Conservation (phyloP, 2,113 vertebrate genomes). For the Lucifuga dentata region DNA sequence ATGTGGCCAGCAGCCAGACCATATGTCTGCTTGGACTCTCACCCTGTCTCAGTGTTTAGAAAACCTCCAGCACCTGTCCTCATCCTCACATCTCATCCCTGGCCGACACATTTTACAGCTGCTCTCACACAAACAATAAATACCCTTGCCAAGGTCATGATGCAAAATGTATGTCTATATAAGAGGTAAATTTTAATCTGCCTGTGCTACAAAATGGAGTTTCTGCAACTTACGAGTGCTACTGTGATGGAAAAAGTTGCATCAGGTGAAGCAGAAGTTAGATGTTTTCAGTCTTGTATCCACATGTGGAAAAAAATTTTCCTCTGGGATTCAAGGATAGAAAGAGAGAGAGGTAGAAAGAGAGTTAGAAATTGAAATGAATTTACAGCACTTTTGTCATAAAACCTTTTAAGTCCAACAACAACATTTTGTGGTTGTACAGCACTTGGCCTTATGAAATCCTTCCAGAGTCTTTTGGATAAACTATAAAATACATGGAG, state of each 20-base stretch:
- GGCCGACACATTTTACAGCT: conserved; percentile 9
- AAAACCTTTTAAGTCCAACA: not conserved
- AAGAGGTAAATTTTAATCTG: conserved; percentile 8
- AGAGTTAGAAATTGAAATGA: not conserved
- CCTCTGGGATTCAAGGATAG: not conserved
- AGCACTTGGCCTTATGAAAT: conserved; percentile 2
- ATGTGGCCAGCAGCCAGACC: conserved; percentile 52
- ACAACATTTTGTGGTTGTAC: not conserved
- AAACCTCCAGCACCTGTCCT: conserved; percentile 52
- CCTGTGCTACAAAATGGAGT: conserved; percentile 3
- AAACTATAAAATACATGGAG: not conserved
- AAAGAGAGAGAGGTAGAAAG: conserved; percentile 5
- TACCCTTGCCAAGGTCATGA: not conserved
- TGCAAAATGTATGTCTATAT: conserved; percentile 16
- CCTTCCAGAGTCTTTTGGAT: not conserved
- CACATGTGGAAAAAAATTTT: not conserved
- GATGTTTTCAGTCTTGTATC: conserved; percentile 5
- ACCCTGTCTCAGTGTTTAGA: conserved; percentile 39
- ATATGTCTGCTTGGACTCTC: conserved; percentile 53
- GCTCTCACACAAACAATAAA: conserved; percentile 16
- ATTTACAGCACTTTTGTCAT: not conserved
- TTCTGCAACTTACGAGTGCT: conserved; percentile 12
- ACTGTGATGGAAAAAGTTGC: too few relatives aligned
- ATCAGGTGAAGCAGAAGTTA: conserved; percentile 21
- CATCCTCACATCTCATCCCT: conserved; percentile 39